Base-by-base conservation (phyloP, 2,113 vertebrate genomes). In the Gobius niger region DNA sequence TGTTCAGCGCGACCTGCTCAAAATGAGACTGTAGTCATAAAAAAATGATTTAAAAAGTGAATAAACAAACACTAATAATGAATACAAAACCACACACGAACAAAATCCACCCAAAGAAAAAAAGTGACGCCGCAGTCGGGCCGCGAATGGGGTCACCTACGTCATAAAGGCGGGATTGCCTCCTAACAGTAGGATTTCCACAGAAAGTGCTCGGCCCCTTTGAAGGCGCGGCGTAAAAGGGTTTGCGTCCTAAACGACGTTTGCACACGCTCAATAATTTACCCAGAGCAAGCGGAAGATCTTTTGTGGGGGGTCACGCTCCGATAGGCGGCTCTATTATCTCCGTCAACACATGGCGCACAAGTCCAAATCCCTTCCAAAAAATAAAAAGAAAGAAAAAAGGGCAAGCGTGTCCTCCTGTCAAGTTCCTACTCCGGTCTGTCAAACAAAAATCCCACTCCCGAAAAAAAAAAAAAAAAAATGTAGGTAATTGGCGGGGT, bases 201-300 rank as follows among this genome's bases (percentile, higher is more conserved):
- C 34, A 60, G 15, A n/a, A 42, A n/a, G 13, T 34, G 15, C 56
- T 34, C 56, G 14, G 8, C 34, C 15, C 15, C 57, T 60, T 24
- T 49, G 52, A n/a, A 63, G 47, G 61, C 9, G n/a, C 13, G 54
- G 11, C 12, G 19, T 59, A 63, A 53, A 75, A 54, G 41, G 34
- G 60, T 73, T 61, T 59, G 44, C 59, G 54, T 52, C 51, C 62
- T 68, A 53, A 49, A 60, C 42, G 61, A 70, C 77, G 75, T 86
- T 85, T 77, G 65, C 72, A 61, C 78, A 73, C 52, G 77, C 69
- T 77, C 76, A 82, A 85, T 82, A 78, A 88, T 84, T 88, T 70
- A 88, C 75, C 15, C 67, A 75, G 70, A 18, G 76, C 77, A 70
- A 85, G 84, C 73, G 81, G 13, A 14, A 7, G 12, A 41, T 40